These are phyloP conservation scores for Drosophila borborema DNA, from an alignment of 2,888 invertebrate species.

Conservation along the genomic window DNA sequence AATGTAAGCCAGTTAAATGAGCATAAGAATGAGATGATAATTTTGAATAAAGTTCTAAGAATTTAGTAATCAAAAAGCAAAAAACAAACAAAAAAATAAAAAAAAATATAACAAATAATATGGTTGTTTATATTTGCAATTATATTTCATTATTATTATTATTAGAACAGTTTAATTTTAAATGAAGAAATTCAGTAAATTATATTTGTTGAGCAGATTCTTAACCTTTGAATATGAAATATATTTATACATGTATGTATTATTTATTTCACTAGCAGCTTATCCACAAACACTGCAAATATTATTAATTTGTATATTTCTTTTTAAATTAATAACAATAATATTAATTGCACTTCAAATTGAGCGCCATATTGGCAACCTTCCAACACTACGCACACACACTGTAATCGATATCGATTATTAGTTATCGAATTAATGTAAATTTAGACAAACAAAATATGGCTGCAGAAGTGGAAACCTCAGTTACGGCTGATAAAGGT, in stretches of 20 bases:
- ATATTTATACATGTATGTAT: background rate
- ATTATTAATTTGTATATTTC: background rate
- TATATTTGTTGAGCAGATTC: background rate
- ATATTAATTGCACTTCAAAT: constrained; percentile 7
- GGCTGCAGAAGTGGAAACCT: constrained; percentile 70
- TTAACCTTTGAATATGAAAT: too few species aligned
- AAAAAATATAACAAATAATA: constrained; percentile 46
- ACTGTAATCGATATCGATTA: constrained; percentile 24
- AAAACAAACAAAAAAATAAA: constrained; percentile 67
- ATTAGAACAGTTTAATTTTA: background rate
- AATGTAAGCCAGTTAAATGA: constrained; percentile 50
- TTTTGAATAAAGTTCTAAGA: constrained; percentile 83
- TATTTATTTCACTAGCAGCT: background rate
- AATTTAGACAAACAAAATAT: constrained; percentile 30
- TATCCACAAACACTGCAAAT: background rate
- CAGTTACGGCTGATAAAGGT: constrained; percentile 69
- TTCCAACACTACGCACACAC: constrained; percentile 33
- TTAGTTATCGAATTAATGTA: background rate
- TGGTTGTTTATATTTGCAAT: background rate
- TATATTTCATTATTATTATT: too few species aligned
- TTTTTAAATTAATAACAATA: background rate
- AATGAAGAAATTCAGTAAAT: background rate
- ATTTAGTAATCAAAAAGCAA: constrained; percentile 81
- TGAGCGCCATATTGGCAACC: background rate
- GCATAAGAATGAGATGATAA: constrained; percentile 72